Base-by-base conservation (phyloP, 2,113 vertebrate species). In the Salvelinus fontinalis region DNA sequence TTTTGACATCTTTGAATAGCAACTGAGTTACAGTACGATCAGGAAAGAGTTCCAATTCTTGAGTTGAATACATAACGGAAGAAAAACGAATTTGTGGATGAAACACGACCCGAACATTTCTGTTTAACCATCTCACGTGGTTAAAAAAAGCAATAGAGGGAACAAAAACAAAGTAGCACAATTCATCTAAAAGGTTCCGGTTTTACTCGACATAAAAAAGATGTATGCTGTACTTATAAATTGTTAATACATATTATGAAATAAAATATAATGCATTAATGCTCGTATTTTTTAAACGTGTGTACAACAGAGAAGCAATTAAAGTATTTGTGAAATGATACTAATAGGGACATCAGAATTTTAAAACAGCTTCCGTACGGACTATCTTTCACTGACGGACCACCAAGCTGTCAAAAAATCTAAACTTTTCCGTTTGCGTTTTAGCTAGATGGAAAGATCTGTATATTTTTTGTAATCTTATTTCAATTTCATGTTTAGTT, bases 1-100 rank as follows among this genome's bases (percentile, higher is more conserved):
- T 99, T 85, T 86, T 93, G 0, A 99, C 93, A 71, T 91, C 89
- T 85, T 83, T 93, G 76, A 98, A 99, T 73, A 99, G 93, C 1
- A 97, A 79, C 18, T 97, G 94, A 0, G 93, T 95, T 26, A 97
- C 96, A 0, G 7, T 88, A 51, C 78, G 86, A 3, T 86, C 94
- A 0, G 96, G 95, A 86, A 95, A 98, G 51, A 99, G 91, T 83
- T 98, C 96, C 44, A 98, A 84, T 6, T 73, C 77, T 0, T 94
- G 92, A 1, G 87, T 93, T 2, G 90, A 60, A 78, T 94, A 87
- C 97, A 98, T 94, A 20, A 11, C 14, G 75, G 1, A 69, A 20
- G 44, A 44, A 9, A 31, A 7, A 9, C 20, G 2, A 29, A 60
- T 93, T 70, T 48, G 39, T 11, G 51, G 34, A 54, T 57, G 14